Conservation (phyloP, 2,113 vertebrate species). For the Myrmecobius fasciatus region DNA sequence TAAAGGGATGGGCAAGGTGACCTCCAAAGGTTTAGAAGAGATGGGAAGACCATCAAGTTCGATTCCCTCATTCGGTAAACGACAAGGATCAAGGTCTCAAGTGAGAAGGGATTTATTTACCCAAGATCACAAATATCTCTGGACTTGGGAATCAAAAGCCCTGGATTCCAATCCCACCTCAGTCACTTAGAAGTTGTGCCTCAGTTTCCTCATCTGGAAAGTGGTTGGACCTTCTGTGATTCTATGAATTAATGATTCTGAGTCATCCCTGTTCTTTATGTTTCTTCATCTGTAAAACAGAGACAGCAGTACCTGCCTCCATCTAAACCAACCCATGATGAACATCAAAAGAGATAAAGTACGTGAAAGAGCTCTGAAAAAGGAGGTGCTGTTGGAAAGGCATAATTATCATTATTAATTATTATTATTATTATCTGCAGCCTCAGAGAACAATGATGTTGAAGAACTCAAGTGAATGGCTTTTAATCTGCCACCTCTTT, state of each 20-base stretch:
- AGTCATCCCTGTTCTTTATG: not conserved
- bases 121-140: not conserved
- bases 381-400: not conserved
- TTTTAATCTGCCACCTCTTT: not conserved
- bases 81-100: not conserved
- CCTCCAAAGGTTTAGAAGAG: not conserved
- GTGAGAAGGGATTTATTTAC: not conserved
- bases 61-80: not conserved
- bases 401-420: too few species aligned
- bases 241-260: not conserved
- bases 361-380: not conserved
- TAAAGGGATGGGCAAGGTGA: not conserved
- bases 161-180: not conserved
- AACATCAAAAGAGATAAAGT: not conserved
- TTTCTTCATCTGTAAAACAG: constrained; percentile 9
- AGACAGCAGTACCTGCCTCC: not conserved
- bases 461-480: not conserved
- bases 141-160: not conserved
- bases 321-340: not conserved
- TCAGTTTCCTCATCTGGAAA: constrained; percentile 10
- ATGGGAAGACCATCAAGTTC: not conserved
- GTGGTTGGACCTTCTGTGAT: not conserved
- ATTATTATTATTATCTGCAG: not conserved
- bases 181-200: not conserved
- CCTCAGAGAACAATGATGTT: not conserved